phyloP scores from a whole-genome alignment of 2,888 invertebrate genomes.

The Operophtera brumata region DNA sequence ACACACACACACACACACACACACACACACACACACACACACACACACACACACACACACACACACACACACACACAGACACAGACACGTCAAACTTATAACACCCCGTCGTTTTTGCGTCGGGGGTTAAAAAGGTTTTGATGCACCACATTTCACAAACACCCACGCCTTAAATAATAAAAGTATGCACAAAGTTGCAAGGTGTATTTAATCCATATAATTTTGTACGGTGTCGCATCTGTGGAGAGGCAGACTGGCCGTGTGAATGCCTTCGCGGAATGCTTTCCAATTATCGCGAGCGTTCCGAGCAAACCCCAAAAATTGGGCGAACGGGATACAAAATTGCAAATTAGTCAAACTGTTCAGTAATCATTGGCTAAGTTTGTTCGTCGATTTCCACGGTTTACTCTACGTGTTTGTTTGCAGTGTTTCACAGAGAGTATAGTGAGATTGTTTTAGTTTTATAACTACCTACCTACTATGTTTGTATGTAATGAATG shows the following conservation, averaged over 20 bases:
- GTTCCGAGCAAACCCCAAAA: constrained; percentile 59
- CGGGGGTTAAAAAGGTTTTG: no score
- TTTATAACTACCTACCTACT: not conserved
- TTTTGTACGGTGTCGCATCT: constrained; percentile 40
- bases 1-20: no score
- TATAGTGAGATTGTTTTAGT: no score
- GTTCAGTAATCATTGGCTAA: constrained; percentile 43
- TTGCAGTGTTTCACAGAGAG: constrained; percentile 17
- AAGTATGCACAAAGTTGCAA: constrained; percentile 32
- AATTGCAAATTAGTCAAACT: constrained; percentile 71
- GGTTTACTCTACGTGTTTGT: constrained; percentile 19
- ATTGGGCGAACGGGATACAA: constrained; percentile 53
- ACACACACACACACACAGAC: no score
- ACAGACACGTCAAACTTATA: no score
- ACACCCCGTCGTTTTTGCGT: no score
- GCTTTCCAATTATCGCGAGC: constrained; percentile 63
- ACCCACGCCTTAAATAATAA: no score
- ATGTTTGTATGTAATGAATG: not conserved
- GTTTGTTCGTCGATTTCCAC: constrained; percentile 36
- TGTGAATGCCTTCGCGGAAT: constrained; percentile 59
- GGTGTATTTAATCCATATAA: constrained; percentile 50
- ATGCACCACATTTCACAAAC: no score
- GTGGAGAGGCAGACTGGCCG: constrained; percentile 52
- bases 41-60: no score
- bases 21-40: no score